Base-by-base conservation (phyloP, 1,140 invertebrate genomes). In the Pantala flavescens region DNA sequence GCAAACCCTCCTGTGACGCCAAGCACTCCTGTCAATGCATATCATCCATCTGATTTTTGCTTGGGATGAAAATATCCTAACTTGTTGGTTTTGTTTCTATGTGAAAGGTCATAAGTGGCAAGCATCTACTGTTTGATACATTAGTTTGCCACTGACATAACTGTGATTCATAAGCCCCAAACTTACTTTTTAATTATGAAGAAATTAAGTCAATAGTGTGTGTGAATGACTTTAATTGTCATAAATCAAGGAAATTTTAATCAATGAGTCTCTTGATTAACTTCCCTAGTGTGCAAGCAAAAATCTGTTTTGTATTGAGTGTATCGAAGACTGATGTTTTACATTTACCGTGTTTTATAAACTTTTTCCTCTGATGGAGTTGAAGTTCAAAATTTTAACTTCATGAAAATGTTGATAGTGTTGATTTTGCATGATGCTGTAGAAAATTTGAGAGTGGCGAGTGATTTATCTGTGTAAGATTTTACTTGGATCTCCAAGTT, bases 331-430 rank as follows among this genome's bases (percentile, higher is more conserved):
- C n/a, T 63, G 49, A 63, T 16, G 49, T 19, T 7, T 63, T 3
- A 14, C 14, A 16, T 16, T 7, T 16, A 16, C 49, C 5, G 49
- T 63, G 49, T 63, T 63, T 63, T 16, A 21, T 21, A 19, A 49
- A 63, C 12, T 63, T 16, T 63, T 63, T 19, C 14, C 1, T 14
- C 49, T 63, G 49, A 63, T 16, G 49, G 49, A 19, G 49, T 63
- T 63, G n/a, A 63, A 63, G 49, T 63, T 63, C 49, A 63, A 63
- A 63, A 63, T 63, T 63, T 63, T 63, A 63, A 63, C 49, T 63
- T 21, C 49, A 63, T 63, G 9, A 36, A 36, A 36, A 36, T 36
- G 28, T 36, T 5, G 28, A 2, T 36, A 36, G 28, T 36, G 28
- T 36, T 36, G 9, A 36, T 2, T 36, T 5, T 36, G 28, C 2